These are phyloP conservation scores for Lottia gigantea DNA, from an alignment of 2,888 invertebrate genomes.

Conservation along the genomic window DNA sequence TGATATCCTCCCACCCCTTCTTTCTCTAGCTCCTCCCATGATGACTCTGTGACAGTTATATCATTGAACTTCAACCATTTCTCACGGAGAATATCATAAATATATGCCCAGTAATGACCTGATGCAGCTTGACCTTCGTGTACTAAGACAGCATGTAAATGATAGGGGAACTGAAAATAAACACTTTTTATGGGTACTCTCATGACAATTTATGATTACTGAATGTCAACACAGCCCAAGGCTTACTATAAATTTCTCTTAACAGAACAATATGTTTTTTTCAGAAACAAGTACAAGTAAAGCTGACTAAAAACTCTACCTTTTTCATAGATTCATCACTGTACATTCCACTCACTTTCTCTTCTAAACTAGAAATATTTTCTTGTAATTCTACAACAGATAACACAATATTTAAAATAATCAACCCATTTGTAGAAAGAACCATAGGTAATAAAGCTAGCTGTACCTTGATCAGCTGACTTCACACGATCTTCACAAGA, in stretches of 20 bases:
- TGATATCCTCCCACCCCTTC: constrained; percentile 70
- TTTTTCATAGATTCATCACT: constrained; percentile 63
- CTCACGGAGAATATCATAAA: constrained; percentile 60
- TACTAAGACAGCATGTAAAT: constrained; percentile 70
- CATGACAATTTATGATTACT: too few species aligned
- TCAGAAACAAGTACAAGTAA: too few species aligned
- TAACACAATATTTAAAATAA: not conserved
- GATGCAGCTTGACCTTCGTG: constrained; percentile 71
- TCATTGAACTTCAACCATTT: constrained; percentile 70
- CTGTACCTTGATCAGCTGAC: too few species aligned
- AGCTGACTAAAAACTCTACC: constrained; percentile 38
- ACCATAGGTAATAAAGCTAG: too few species aligned
- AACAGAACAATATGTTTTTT: too few species aligned
- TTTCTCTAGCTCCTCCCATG: constrained; percentile 68
- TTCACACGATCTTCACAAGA: too few species aligned
- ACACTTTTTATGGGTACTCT: too few species aligned
- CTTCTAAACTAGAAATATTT: constrained; percentile 59
- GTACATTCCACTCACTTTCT: constrained; percentile 64
- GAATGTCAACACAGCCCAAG: too few species aligned
- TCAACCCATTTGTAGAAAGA: too few species aligned
- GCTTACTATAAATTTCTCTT: too few species aligned
- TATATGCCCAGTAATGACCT: constrained; percentile 71
- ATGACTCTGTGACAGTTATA: constrained; percentile 68
- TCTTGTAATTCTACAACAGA: constrained; percentile 62
- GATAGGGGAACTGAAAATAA: constrained; percentile 64